Conservation (phyloP, 1,140 invertebrate species). For the Drosophila funebris region DNA sequence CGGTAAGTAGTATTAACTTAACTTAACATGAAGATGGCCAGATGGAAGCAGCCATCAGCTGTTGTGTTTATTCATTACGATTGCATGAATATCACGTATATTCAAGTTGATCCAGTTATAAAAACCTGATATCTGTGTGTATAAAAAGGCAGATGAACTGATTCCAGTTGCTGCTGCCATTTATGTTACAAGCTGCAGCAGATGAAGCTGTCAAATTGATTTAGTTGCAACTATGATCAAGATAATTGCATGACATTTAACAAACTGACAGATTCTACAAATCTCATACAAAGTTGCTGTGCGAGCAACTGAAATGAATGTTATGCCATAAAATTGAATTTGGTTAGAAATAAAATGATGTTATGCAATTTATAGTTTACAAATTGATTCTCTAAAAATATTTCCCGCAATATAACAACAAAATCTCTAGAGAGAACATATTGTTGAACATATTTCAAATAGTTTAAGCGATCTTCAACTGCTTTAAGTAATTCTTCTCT, state of each 20-base stretch:
- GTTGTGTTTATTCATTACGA: not conserved
- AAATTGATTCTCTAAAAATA: too few species aligned
- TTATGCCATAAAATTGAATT: too few species aligned
- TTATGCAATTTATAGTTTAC: too few species aligned
- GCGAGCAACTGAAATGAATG: too few species aligned
- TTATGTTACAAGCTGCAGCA: constrained; percentile 6
- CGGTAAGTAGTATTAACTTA: constrained; percentile 87
- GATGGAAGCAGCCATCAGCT: not conserved
- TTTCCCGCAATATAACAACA: too few species aligned
- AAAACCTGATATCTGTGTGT: constrained; percentile 1
- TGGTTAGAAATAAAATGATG: too few species aligned
- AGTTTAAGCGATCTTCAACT: constrained; percentile 3
- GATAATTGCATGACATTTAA: not conserved
- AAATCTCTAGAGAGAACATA: too few species aligned
- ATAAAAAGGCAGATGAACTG: constrained; percentile 1
- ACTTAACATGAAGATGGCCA: not conserved
- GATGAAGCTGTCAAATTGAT: constrained; percentile 1
- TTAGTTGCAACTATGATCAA: not conserved
- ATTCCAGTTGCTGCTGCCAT: not conserved
- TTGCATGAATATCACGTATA: constrained; percentile 24
- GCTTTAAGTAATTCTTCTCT: not conserved
- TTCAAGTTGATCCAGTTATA: constrained; percentile 51
- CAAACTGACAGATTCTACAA: not conserved
- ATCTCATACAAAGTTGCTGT: too few species aligned
- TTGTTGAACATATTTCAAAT: not conserved